Evolutionary conservation across 2,797 vertebrate genomes (phyloP).

Genomic region (Channa striata): DNA sequence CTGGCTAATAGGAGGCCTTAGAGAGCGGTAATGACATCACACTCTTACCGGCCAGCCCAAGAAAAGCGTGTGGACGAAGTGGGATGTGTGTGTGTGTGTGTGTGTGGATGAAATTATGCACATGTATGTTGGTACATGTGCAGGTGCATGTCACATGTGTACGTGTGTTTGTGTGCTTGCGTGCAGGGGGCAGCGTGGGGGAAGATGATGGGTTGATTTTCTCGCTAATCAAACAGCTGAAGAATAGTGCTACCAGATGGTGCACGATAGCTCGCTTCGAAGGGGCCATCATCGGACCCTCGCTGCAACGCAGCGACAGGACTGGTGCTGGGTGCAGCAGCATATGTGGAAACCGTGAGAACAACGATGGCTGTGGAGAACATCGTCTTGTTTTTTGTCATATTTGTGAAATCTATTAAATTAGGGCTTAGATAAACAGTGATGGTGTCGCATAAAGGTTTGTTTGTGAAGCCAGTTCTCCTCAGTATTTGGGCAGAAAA

Average conservation of each 20-base stretch:
- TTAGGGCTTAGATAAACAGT: conserved; percentile 9
- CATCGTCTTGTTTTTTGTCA: conserved; percentile 1
- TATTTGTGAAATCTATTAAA: conserved; percentile 6
- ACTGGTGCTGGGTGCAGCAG: conserved; percentile 37
- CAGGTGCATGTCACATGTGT: conserved; percentile 60
- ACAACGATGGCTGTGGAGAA: conserved; percentile 15
- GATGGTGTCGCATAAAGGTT: background rate
- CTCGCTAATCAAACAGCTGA: conserved; percentile 72
- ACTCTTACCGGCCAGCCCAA: conserved; percentile 67
- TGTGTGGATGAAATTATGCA: conserved; percentile 48
- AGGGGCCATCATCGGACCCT: conserved; percentile 71
- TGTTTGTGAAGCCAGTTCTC: conserved; percentile 2
- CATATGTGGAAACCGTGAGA: conserved; percentile 51
- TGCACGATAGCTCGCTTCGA: conserved; percentile 61
- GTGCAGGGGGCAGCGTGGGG: conserved; percentile 36
- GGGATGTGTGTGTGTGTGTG: too few species aligned
- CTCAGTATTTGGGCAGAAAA: conserved; percentile 9
- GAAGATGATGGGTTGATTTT: conserved; percentile 69
- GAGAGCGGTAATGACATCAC: conserved; percentile 76
- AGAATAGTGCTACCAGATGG: conserved; percentile 79
- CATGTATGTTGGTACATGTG: conserved; percentile 27
- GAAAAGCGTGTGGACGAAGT: conserved; percentile 32
- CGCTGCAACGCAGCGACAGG: conserved; percentile 60
- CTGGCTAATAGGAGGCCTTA: conserved; percentile 83
- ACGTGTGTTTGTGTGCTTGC: conserved; percentile 17